Evolutionary conservation across 2,888 invertebrate genomes (phyloP).

Genomic region (Desoria tigrina): DNA sequence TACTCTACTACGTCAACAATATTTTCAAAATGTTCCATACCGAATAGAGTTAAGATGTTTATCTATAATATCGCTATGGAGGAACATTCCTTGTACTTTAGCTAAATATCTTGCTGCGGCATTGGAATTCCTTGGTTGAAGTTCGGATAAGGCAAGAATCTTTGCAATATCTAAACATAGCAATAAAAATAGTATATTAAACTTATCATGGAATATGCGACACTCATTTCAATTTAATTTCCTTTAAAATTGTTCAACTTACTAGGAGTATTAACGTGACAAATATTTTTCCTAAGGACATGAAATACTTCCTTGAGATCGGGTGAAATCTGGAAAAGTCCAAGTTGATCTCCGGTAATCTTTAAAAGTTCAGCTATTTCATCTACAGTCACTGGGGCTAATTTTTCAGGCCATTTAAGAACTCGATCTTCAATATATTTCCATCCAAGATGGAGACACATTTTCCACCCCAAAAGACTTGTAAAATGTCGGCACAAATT

Average conservation of each 20-base stretch:
- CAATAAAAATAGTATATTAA: too few relatives aligned
- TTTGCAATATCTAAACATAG: slow-evolving; percentile 22
- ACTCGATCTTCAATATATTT: slow-evolving; percentile 26
- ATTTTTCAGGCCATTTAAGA: slow-evolving; percentile 8
- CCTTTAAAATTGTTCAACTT: slow-evolving; percentile 11
- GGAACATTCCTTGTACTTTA: slow-evolving; percentile 25
- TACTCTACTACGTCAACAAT: too few relatives aligned
- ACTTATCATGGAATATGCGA: too few relatives aligned
- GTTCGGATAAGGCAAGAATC: slow-evolving; percentile 12
- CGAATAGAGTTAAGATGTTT: slow-evolving; percentile 32
- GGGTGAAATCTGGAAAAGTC: slow-evolving; percentile 21
- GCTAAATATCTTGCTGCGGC: slow-evolving; percentile 19
- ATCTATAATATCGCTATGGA: slow-evolving; percentile 36
- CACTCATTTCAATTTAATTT: background rate
- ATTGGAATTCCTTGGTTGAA: slow-evolving; percentile 22
- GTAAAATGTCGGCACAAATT: slow-evolving; percentile 19
- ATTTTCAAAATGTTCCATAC: slow-evolving; percentile 14
- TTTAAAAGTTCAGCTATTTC: slow-evolving; percentile 21
- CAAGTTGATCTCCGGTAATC: slow-evolving; percentile 23
- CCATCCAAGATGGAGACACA: slow-evolving; percentile 30
- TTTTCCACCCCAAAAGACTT: slow-evolving; percentile 30
- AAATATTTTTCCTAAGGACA: slow-evolving; percentile 22
- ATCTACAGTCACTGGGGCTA: background rate
- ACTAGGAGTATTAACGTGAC: slow-evolving; percentile 32
- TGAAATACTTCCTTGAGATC: slow-evolving; percentile 19